These are phyloP conservation scores for Apotomis capreana DNA, from an alignment of 2,888 invertebrate genomes.

Conservation along the genomic window DNA sequence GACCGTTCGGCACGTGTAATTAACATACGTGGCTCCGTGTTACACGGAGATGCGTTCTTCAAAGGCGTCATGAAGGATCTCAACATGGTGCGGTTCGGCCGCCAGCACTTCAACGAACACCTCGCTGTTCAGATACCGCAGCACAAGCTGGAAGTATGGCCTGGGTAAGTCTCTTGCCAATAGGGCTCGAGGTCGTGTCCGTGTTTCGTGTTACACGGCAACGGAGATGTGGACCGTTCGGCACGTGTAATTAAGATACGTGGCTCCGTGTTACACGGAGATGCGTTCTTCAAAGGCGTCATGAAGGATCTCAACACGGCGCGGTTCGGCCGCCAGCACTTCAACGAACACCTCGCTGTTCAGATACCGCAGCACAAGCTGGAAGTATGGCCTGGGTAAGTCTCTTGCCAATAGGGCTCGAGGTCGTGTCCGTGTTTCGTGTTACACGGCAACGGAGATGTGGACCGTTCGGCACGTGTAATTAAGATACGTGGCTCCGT, in stretches of 20 bases:
- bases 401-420: too few species aligned
- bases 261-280: too few species aligned
- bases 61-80: conserved; percentile 91
- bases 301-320: conserved; percentile 90
- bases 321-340: conserved; percentile 90
- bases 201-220: too few species aligned
- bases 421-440: too few species aligned
- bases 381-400: conserved; percentile 94
- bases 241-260: too few species aligned
- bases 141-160: conserved; percentile 94
- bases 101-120: conserved; percentile 90
- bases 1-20: too few species aligned
- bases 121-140: conserved; percentile 88
- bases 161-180: conserved; percentile 82
- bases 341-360: conserved; percentile 87
- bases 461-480: too few species aligned
- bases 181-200: too few species aligned
- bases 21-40: too few species aligned
- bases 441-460: too few species aligned
- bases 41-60: conserved; percentile 84
- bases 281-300: conserved; percentile 90
- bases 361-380: conserved; percentile 89
- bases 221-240: too few species aligned
- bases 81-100: conserved; percentile 88
- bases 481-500: too few species aligned